Evolutionary conservation across 2,797 vertebrate genomes (phyloP).

Genomic region (Acanthornis magna): DNA sequence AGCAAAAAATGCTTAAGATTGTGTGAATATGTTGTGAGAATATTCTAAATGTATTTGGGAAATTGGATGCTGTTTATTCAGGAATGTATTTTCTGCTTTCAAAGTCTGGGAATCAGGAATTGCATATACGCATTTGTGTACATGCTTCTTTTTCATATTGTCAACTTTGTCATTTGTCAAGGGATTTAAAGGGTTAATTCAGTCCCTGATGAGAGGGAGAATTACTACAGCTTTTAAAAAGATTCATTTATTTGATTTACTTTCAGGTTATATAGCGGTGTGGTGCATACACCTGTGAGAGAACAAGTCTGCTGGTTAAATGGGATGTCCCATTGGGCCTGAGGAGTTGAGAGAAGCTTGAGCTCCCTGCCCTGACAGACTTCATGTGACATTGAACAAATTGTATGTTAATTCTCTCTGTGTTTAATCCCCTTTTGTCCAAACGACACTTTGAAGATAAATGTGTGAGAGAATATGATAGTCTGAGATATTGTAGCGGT

Average conservation of each 20-base stretch:
- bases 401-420: not conserved
- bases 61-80: not conserved
- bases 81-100: not conserved
- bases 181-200: not conserved
- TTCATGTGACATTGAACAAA: not conserved
- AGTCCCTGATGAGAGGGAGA: not conserved
- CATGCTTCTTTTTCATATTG: not conserved
- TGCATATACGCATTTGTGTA: not conserved
- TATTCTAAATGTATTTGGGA: not conserved
- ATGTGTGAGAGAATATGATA: not conserved
- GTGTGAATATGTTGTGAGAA: not conserved
- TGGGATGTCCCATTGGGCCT: not conserved
- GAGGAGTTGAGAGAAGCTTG: not conserved
- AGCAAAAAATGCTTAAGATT: not conserved
- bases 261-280: not conserved
- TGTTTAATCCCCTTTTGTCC: not conserved
- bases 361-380: not conserved
- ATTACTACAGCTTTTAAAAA: not conserved
- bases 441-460: not conserved
- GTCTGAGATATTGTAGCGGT: not conserved
- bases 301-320: not conserved
- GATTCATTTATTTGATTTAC: not conserved
- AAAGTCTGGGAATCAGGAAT: not conserved
- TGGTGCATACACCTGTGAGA: not conserved
- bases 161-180: not conserved